Evolutionary conservation across 2,888 invertebrate genomes (phyloP).

Genomic region (Hydrotaea cyrtoneurina): DNA sequence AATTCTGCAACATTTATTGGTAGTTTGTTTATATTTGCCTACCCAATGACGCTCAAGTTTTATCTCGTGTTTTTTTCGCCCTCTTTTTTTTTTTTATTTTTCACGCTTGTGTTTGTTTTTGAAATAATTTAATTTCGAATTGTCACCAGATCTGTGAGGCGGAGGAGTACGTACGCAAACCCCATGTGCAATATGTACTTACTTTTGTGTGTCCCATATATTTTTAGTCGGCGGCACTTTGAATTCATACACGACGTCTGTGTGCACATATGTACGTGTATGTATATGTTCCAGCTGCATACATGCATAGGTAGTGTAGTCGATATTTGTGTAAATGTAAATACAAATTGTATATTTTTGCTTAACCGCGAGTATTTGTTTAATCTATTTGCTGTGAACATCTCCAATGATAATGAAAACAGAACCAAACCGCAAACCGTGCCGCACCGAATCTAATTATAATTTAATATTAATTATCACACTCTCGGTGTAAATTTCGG

Average conservation of each 20-base stretch:
- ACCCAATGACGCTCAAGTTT: conserved; percentile 60
- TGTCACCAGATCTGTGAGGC: conserved; percentile 24
- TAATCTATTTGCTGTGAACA: not conserved
- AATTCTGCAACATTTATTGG: conserved; percentile 33
- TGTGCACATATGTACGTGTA: not conserved
- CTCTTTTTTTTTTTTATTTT: conserved; percentile 36
- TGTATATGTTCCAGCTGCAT: not conserved
- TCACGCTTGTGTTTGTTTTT: conserved; percentile 44
- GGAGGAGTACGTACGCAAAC: conserved; percentile 44
- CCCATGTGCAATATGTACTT: conserved; percentile 8
- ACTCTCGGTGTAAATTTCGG: not conserved
- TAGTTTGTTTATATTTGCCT: conserved; percentile 51
- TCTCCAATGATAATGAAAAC: not conserved
- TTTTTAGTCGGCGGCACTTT: conserved; percentile 53
- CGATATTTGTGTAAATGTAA: not conserved
- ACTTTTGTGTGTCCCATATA: conserved; percentile 43
- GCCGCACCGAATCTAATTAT: not conserved
- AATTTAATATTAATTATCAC: conserved; percentile 21
- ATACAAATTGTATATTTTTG: conserved; percentile 1
- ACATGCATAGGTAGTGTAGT: not conserved
- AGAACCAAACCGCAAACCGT: conserved; percentile 16
- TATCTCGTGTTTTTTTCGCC: conserved; percentile 46
- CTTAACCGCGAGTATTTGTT: not conserved
- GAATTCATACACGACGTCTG: conserved; percentile 20
- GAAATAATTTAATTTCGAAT: conserved; percentile 43